A percentile compares a stretch with the other conserved stretches of the same genome.
These are phyloP conservation scores for Trichechus manatus DNA, from an alignment of 2,113 vertebrate species.

Conservation along the genomic window DNA sequence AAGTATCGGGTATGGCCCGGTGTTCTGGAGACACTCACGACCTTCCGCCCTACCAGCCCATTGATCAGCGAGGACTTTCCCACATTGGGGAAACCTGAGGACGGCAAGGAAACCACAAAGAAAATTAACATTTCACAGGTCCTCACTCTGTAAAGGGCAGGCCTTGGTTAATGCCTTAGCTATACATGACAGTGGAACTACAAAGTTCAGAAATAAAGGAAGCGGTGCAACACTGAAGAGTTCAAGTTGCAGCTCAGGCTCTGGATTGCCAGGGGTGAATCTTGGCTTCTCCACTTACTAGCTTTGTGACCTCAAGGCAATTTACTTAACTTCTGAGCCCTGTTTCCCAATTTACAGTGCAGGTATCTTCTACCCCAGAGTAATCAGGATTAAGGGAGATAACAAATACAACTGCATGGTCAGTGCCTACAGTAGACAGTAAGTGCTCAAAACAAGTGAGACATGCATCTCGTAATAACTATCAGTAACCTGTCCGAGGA, in stretches of 20 bases:
- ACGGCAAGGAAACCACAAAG: not conserved
- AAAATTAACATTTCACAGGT: not conserved
- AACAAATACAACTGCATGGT: not conserved
- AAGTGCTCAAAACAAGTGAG: not conserved
- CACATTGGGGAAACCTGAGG: constrained; percentile 94
- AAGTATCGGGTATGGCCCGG: constrained; percentile 98
- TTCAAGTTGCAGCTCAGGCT: not conserved
- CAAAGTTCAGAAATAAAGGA: not conserved
- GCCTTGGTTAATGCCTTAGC: not conserved
- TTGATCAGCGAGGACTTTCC: constrained; percentile 96
- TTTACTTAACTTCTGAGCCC: not conserved
- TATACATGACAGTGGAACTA: not conserved
- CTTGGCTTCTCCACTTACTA: not conserved
- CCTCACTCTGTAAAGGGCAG: not conserved
- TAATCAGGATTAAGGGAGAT: not conserved
- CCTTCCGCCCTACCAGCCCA: constrained; percentile 94
- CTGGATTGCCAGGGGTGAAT: not conserved
- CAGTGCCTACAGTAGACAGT: not conserved
- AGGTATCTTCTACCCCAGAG: not conserved
- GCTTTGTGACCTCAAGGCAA: not conserved
- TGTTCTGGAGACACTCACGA: constrained; percentile 95
- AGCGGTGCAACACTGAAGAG: accelerated
- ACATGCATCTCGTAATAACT: not conserved
- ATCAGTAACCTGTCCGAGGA: not conserved
- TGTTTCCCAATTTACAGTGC: not conserved